phyloP scores from a whole-genome alignment of 30 jellyfish, hydroid and myxozoan genomes.

The Euphysa ruthae region DNA sequence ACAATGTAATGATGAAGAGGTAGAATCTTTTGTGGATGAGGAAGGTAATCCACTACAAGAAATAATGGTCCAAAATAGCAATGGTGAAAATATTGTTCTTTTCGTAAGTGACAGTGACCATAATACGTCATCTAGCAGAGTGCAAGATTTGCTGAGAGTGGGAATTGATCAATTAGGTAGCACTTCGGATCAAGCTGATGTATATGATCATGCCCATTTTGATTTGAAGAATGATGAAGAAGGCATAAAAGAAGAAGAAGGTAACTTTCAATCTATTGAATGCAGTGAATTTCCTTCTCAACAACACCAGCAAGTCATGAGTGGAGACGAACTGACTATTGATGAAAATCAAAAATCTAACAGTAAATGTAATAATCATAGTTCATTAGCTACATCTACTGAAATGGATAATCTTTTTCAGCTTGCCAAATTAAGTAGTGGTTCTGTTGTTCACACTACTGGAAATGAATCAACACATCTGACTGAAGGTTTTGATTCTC shows the following conservation, averaged over 20 bases:
- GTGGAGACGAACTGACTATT: background rate
- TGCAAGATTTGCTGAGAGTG: slow-evolving; percentile 28
- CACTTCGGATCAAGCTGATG: background rate
- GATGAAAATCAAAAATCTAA: background rate
- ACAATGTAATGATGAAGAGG: background rate
- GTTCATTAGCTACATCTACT: background rate
- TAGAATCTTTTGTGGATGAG: background rate
- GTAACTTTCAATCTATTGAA: background rate
- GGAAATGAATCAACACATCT: too few species aligned
- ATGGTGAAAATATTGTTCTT: background rate
- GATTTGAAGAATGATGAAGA: background rate
- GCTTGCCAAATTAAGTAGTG: slow-evolving; percentile 29
- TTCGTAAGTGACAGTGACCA: background rate
- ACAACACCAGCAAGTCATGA: too few species aligned
- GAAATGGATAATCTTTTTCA: slow-evolving; percentile 37
- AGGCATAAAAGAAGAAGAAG: slow-evolving; percentile 1
- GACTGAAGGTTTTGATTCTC: too few species aligned
- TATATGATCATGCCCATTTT: background rate
- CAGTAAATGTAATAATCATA: background rate
- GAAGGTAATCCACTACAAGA: background rate
- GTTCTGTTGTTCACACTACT: too few species aligned
- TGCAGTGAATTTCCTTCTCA: background rate
- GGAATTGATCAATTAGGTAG: slow-evolving; percentile 10
- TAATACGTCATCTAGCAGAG: slow-evolving; percentile 19
- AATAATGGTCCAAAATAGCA: background rate